Percentiles rank a stretch among this genome's conserved stretches.
These are phyloP conservation scores for Artibeus lituratus DNA, from an alignment of 2,797 vertebrate species.

Conservation along the genomic window DNA sequence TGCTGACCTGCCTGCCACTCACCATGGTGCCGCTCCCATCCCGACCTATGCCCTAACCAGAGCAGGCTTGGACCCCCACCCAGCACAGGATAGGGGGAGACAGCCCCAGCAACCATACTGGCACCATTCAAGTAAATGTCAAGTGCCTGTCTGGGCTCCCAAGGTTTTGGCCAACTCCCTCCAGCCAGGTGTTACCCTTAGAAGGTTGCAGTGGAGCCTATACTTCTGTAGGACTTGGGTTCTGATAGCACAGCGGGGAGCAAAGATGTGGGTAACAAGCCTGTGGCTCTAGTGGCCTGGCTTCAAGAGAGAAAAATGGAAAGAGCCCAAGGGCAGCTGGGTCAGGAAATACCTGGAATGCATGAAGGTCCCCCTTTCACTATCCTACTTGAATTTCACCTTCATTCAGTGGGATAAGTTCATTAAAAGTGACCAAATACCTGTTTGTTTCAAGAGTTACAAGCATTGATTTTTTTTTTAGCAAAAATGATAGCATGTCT, in stretches of 20 bases:
- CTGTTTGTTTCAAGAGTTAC: background rate
- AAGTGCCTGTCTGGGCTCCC: background rate
- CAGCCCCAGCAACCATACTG: background rate
- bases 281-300: background rate
- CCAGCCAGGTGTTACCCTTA: background rate
- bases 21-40: background rate
- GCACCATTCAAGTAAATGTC: background rate
- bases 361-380: background rate
- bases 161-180: background rate
- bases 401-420: background rate
- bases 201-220: background rate
- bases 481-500: background rate
- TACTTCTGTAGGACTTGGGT: background rate
- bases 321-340: background rate
- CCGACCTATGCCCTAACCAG: background rate
- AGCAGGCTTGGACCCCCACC: background rate
- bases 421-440: slow-evolving; percentile 25
- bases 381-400: background rate
- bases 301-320: background rate
- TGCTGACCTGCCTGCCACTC: background rate
- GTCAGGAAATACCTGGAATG: background rate
- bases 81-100: background rate
- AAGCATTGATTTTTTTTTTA: background rate
- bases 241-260: background rate
- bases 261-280: background rate